A percentile compares a stretch with the other conserved stretches of the same genome.
Conservation (phyloP, 2,113 vertebrate genomes). For the Percopsis transmontana region DNA sequence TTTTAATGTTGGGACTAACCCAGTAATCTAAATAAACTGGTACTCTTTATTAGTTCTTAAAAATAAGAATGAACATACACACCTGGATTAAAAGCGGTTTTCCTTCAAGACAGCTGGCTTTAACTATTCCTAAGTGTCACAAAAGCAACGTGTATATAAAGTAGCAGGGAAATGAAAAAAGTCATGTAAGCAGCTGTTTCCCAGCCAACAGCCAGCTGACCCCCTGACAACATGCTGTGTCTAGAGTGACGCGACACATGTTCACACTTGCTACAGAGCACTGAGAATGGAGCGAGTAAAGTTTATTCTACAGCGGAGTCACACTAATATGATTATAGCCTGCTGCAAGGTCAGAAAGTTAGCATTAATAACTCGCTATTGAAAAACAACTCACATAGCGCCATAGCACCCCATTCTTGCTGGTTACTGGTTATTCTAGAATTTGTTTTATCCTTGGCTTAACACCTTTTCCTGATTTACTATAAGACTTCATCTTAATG, state of each 20-base stretch:
- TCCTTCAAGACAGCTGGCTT: constrained; percentile 38
- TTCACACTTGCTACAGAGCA: constrained; percentile 26
- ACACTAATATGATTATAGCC: constrained; percentile 7
- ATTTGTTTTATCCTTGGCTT: constrained; percentile 4
- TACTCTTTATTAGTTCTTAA: constrained; percentile 44
- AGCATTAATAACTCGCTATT: not conserved
- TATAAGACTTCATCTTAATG: no score
- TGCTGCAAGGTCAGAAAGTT: not conserved
- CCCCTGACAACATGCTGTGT: constrained; percentile 34
- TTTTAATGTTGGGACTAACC: no score
- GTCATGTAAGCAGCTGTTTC: constrained; percentile 48
- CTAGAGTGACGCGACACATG: constrained; percentile 36
- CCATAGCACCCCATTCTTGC: not conserved
- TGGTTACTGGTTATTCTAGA: not conserved
- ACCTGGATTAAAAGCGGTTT: constrained; percentile 24
- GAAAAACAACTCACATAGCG: not conserved
- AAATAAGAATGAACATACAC: constrained; percentile 38
- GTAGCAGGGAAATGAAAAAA: constrained; percentile 35
- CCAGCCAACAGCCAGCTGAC: constrained; percentile 22
- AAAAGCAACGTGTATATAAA: constrained; percentile 50
- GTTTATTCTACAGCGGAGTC: not conserved
- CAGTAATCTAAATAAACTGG: constrained; percentile 5
- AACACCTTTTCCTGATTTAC: no score
- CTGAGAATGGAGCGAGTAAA: constrained; percentile 12
- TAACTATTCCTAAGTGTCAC: constrained; percentile 59